Percentiles rank a stretch among this genome's conserved stretches.
These are phyloP conservation scores for Spodoptera picta DNA, from an alignment of 2,888 invertebrate species.

Conservation along the genomic window DNA sequence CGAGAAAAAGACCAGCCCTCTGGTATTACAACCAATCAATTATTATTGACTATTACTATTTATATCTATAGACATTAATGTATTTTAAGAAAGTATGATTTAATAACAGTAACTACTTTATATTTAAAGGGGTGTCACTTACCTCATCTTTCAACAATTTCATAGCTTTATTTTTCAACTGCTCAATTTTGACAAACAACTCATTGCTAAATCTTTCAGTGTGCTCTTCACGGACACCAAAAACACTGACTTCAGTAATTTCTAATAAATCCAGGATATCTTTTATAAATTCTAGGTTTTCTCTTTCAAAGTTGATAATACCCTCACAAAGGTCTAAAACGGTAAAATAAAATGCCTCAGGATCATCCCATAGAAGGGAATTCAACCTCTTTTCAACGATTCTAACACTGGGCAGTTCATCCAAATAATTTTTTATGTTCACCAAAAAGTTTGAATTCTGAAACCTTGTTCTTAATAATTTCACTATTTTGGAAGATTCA, in stretches of 20 bases:
- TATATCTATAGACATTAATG: no score
- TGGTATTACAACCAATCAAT: no score
- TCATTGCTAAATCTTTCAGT: constrained; percentile 82
- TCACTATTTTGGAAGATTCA: constrained; percentile 74
- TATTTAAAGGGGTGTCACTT: constrained; percentile 34
- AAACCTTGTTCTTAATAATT: constrained; percentile 71
- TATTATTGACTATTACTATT: no score
- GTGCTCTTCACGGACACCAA: constrained; percentile 74
- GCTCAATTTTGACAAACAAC: constrained; percentile 72
- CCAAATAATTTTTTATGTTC: constrained; percentile 72
- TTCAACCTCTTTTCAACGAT: constrained; percentile 80
- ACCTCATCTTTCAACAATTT: constrained; percentile 67
- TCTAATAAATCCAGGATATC: constrained; percentile 71
- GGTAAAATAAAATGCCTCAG: constrained; percentile 74
- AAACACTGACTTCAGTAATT: constrained; percentile 70
- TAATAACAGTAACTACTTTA: no score
- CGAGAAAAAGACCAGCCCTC: no score
- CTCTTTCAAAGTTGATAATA: constrained; percentile 69
- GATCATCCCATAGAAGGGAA: constrained; percentile 80
- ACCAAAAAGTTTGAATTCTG: constrained; percentile 73
- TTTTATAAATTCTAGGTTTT: constrained; percentile 64
- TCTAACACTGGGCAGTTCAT: constrained; percentile 71
- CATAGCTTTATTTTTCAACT: constrained; percentile 62
- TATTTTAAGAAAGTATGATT: no score
- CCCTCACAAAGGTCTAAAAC: constrained; percentile 73